A percentile compares a stretch with the other conserved stretches of the same genome.
These are phyloP conservation scores for Pampus argenteus DNA, from an alignment of 2,797 vertebrate species.

Conservation along the genomic window DNA sequence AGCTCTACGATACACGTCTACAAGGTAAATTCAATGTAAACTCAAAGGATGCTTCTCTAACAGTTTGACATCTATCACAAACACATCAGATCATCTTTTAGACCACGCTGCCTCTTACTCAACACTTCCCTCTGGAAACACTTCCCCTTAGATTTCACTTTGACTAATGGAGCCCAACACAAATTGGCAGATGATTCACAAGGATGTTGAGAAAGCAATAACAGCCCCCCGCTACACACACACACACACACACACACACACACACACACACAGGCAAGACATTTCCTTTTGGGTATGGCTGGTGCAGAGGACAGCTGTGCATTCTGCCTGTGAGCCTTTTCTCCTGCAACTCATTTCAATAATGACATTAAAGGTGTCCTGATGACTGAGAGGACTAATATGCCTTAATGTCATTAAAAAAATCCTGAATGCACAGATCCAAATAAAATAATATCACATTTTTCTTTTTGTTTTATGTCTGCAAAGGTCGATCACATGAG, in stretches of 20 bases:
- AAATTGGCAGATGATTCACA: constrained; percentile 64
- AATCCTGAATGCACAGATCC: neutral
- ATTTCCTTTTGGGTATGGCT: constrained; percentile 22
- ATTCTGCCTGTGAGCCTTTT: constrained; percentile 8
- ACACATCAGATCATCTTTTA: constrained; percentile 31
- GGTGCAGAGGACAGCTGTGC: constrained; percentile 32
- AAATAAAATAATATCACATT: neutral
- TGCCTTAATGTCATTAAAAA: constrained; percentile 1
- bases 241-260: constrained; percentile 13
- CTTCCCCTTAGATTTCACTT: constrained; percentile 44
- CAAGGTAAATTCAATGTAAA: neutral
- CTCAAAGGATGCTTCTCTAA: neutral
- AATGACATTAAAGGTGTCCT: constrained; percentile 28
- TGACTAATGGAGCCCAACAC: constrained; percentile 55
- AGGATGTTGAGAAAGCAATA: constrained; percentile 59
- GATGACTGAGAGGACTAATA: constrained; percentile 9
- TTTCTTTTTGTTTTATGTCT: neutral
- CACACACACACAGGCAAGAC: neutral
- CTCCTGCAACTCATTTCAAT: constrained; percentile 19
- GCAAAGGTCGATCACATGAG: neutral
- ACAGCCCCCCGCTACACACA: constrained; percentile 1
- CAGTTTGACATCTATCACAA: constrained; percentile 43
- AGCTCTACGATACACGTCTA: neutral
- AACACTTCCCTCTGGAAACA: constrained; percentile 37
- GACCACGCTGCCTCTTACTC: constrained; percentile 12